phyloP scores from a whole-genome alignment of 2,113 vertebrate species.

The Oxyruncus cristatus region DNA sequence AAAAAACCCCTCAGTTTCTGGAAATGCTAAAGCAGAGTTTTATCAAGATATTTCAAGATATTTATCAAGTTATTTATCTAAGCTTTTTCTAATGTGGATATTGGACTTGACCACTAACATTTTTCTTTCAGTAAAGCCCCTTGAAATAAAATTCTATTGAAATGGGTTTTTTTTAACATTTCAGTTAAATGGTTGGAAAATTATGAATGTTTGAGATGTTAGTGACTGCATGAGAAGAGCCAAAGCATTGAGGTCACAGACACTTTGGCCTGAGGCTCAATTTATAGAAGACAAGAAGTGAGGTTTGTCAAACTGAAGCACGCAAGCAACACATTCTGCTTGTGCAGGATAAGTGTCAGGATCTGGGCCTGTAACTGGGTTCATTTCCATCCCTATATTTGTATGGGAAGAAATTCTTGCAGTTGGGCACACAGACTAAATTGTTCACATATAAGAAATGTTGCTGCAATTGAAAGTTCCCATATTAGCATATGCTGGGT shows the following conservation, averaged over 20 bases:
- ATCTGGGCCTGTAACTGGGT: neutral
- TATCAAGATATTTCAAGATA: neutral
- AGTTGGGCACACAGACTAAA: neutral
- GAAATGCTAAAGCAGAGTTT: neutral
- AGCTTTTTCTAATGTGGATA: neutral
- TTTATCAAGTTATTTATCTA: neutral
- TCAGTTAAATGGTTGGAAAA: neutral
- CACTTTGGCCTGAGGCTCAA: neutral
- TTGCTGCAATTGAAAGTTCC: neutral
- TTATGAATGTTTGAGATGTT: neutral
- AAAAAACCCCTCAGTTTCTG: neutral
- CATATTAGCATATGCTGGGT: neutral
- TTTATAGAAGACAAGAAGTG: neutral
- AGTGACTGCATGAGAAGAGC: neutral
- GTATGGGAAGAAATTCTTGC: neutral
- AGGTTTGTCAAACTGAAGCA: neutral
- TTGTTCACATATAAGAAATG: neutral
- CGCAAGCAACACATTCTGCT: neutral
- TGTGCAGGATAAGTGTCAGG: neutral
- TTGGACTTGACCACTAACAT: neutral
- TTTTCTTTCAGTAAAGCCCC: neutral
- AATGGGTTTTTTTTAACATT: neutral
- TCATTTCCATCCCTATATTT: neutral
- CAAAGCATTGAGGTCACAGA: neutral
- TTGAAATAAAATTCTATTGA: neutral